Base-by-base conservation (phyloP, 1,140 invertebrate genomes). In the Charaxes varanes region DNA sequence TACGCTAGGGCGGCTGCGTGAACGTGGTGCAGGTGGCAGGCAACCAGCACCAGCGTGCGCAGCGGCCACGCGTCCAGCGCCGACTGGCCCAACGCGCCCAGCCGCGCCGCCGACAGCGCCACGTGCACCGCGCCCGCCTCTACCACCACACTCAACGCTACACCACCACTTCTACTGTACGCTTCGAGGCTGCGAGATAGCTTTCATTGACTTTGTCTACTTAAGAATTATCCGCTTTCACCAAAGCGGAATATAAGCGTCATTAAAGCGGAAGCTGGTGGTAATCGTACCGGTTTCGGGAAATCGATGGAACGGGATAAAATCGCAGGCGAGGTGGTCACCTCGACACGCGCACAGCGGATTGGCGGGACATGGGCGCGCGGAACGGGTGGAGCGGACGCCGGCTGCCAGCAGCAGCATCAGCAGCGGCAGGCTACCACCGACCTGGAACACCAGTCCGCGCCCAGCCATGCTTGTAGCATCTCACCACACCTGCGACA, bases 61-160 rank as follows among this genome's bases (percentile, higher is more conserved):
- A 70, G 53, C 16, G 33, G 28, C 17, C 65, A 62, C 19, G 42
- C 66, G 47, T 68, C 69, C 21, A 73, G 62, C 48, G 69, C 66
- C 41, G 64, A 50, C 50, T 65, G 65, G 17, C 26, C 33, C 37
- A 73, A 53, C 50, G 57, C 42, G 48, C 64, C 58, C 22, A 70
- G 46, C 41, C 52, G 53, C 30, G 66, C 69, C 32, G 49, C 44
- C 43, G 57, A 56, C 48, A 73, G 40, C 17, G 65, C 49, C 57
- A 72, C 65, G 55, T 72, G 68, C 31, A 41, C 24, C 52, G 56
- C 59, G 24, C 38, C 46, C 13, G 52, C 35, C 34, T 47, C 60
- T 62, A 42, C 34, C 13, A 21, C 35, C 27, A 31, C 28, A 18
- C 35, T 6, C 22, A 4, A 17, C 15, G 15, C 40, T 12, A 22